Percentiles rank a stretch among this genome's conserved stretches.
Conservation (phyloP, 2,888 invertebrate genomes). For the Dromius quadrimaculatus region DNA sequence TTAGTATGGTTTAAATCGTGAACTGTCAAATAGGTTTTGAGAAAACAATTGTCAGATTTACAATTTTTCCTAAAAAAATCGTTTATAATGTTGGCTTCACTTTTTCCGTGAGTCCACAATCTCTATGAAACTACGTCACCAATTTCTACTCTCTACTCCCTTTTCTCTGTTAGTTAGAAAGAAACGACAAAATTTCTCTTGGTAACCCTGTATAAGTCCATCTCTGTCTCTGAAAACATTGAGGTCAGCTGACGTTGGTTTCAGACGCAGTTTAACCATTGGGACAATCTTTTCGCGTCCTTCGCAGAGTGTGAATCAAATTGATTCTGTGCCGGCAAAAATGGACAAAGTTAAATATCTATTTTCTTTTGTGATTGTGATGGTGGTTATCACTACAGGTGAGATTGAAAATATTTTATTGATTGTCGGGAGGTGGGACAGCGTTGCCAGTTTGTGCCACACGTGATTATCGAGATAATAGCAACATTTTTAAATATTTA, state of each 20-base stretch:
- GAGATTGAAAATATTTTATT: conserved; percentile 21
- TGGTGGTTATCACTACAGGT: conserved; percentile 27
- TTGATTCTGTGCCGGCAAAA: neutral
- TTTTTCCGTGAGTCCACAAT: no score
- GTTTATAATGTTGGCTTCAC: neutral
- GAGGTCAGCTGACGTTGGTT: conserved; percentile 19
- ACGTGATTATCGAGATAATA: neutral
- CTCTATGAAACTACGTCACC: no score
- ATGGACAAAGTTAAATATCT: conserved; percentile 5
- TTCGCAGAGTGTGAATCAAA: conserved; percentile 1
- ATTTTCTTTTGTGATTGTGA: conserved; percentile 10
- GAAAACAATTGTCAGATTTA: no score
- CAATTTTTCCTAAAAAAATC: neutral
- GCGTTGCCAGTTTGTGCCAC: conserved; percentile 9
- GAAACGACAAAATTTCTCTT: neutral
- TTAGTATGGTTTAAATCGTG: no score
- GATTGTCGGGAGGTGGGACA: neutral
- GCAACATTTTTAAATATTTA: no score
- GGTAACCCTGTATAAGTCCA: neutral
- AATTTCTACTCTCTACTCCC: neutral
- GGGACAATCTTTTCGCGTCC: conserved; percentile 23
- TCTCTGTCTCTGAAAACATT: conserved; percentile 25
- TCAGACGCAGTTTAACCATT: conserved; percentile 1
- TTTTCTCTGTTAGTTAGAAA: neutral
- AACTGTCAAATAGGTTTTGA: no score